Percentiles rank a stretch among this genome's conserved stretches.
Conservation (phyloP, 1,140 invertebrate genomes). For the Anadara kagoshimensis region DNA sequence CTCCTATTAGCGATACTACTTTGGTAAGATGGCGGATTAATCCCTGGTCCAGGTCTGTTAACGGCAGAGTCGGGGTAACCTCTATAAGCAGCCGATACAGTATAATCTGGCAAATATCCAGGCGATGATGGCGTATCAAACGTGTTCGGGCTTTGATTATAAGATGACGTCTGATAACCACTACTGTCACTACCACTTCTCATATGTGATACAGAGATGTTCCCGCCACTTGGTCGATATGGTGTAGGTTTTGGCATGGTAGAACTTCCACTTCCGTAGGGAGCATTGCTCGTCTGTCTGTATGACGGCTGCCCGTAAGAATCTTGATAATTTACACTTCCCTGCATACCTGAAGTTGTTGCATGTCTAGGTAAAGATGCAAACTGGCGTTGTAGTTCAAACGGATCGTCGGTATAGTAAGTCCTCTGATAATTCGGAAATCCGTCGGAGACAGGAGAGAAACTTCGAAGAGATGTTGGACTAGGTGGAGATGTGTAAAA, state of each 20-base stretch:
- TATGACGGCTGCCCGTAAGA: conserved; percentile 20
- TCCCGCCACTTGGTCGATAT: conserved; percentile 36
- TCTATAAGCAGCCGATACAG: conserved; percentile 12
- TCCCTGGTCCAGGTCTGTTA: conserved; percentile 31
- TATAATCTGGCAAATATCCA: conserved; percentile 19
- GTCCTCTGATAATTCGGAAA: conserved; percentile 18
- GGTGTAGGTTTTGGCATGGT: conserved; percentile 44
- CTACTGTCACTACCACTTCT: conserved; percentile 37
- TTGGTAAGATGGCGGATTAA: conserved; percentile 36
- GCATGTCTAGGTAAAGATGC: conserved; percentile 37
- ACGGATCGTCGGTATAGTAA: conserved; percentile 18
- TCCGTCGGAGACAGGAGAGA: conserved; percentile 24
- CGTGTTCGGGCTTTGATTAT: conserved; percentile 22
- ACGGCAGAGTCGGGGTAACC: neutral
- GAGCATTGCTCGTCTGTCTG: conserved; percentile 28
- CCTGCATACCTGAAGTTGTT: conserved; percentile 13
- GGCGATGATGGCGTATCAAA: conserved; percentile 22
- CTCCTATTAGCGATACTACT: conserved; percentile 24
- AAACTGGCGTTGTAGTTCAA: conserved; percentile 32
- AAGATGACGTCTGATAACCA: conserved; percentile 34
- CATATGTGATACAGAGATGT: conserved; percentile 33
- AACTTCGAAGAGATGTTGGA: conserved; percentile 33
- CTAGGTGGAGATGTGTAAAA: conserved; percentile 24
- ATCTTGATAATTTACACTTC: conserved; percentile 8
- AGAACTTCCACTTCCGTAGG: conserved; percentile 27